Evolutionary conservation across 2,113 vertebrate species (phyloP), one percentile per base, ranked within the genome.

Genomic region (Phoenicopterus ruber): DNA sequence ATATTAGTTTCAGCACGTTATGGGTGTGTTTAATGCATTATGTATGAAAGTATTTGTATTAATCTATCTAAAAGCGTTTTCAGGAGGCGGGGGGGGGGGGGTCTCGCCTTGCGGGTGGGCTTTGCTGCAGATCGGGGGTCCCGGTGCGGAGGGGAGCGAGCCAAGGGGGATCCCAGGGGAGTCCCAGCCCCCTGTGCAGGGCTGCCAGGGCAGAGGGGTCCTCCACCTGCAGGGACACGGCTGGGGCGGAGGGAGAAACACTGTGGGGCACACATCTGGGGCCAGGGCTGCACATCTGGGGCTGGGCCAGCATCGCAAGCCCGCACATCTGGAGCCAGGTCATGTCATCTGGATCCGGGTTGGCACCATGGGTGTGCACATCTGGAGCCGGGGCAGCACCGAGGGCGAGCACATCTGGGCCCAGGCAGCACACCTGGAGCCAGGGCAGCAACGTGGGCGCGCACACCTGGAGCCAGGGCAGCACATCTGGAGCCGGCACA

Each of bases 21-120:
- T 4, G 5, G 58, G 6, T 40, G 18, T 3, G 24, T 58, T 66
- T 13, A 5, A 16, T 2, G 36, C 11, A 2, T 42, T 25, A 14
- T 18, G 13, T 20, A 28, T 2, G 2, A 8, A 38, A 52, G 12
- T 6, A 4, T 19, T 18, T 24, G 10, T 54, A 17, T 46, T 26
- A 32, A 44, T 11, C 36, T 4, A n/a, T 5, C 1, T 3, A 59
- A 38, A 36, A 6, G 1, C 2, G 3, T 17, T 36, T 40, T 10
- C 7, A 6, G 32, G 38, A 44, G 82, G 69, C 7, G 42, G 10
- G 42, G 1, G 54, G 7, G 18, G 25, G 15, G 40, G 13, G 34
- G 20, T 7, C 57, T 49, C 3, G 4, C 19, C 34, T 49, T 20
- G 24, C 0, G 1, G 15, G 42, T 9, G 49, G 40, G 34, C 24